A percentile compares a stretch with the other conserved stretches of the same genome.
Conservation (phyloP, 2,797 vertebrate species). For the Tachyglossus aculeatus region DNA sequence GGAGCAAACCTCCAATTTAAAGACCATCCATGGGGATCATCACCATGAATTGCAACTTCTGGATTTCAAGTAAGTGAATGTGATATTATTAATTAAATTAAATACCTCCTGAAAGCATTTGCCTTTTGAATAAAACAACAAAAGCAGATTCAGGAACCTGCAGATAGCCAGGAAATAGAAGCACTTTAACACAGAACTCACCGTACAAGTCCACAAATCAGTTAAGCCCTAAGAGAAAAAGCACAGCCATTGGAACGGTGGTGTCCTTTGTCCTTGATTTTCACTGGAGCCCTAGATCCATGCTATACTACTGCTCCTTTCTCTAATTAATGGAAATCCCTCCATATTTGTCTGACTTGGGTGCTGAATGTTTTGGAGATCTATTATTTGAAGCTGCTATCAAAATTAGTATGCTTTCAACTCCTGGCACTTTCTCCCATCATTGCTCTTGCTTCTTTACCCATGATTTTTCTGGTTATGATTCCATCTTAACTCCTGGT, state of each 20-base stretch:
- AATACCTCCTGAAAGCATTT: conserved; percentile 41
- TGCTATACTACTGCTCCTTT: neutral
- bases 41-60: conserved; percentile 75
- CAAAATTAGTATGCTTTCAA: neutral
- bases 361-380: neutral
- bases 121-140: conserved; percentile 34
- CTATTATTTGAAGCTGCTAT: neutral
- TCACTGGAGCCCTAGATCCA: neutral
- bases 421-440: neutral
- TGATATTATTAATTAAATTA: conserved; percentile 60
- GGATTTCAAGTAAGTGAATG: conserved; percentile 78
- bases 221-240: neutral
- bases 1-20: conserved; percentile 72
- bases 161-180: conserved; percentile 24
- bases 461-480: neutral
- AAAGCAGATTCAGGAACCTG: conserved; percentile 43
- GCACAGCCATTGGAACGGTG: conserved; percentile 10
- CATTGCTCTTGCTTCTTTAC: neutral
- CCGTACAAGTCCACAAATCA: neutral
- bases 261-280: neutral
- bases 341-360: neutral
- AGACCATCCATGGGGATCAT: conserved; percentile 71
- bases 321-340: no score
- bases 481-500: neutral
- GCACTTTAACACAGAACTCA: neutral